Evolutionary conservation across 2,797 vertebrate species (phyloP).

Genomic region (Cryptoblepharus egeriae): DNA sequence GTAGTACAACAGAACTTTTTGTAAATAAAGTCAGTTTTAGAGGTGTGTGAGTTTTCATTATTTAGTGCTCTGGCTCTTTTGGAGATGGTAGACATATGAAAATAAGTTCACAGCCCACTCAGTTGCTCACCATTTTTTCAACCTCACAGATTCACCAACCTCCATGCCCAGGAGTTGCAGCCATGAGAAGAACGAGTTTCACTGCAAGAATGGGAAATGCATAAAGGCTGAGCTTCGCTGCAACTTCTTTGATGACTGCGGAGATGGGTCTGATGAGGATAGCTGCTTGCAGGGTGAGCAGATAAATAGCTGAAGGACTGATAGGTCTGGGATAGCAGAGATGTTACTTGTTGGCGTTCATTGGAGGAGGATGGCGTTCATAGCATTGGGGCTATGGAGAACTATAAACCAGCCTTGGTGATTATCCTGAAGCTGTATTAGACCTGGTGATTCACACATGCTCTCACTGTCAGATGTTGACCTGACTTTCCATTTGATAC

Average conservation of each 20-base stretch:
- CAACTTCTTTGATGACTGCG: conserved; percentile 95
- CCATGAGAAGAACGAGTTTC: conserved; percentile 90
- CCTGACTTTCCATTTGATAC: not conserved
- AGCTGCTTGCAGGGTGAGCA: conserved; percentile 86
- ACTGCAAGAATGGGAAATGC: conserved; percentile 86
- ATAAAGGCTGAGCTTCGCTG: conserved; percentile 87
- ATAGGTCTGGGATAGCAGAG: not conserved
- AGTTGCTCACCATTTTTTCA: not conserved
- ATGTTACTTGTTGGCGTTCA: not conserved
- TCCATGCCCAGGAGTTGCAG: conserved; percentile 77
- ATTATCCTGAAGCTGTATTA: not conserved
- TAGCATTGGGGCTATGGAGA: not conserved
- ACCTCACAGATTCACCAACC: conserved; percentile 68
- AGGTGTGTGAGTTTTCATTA: not conserved
- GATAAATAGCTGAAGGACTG: not conserved
- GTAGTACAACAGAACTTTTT: too few relatives aligned
- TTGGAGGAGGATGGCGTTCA: accelerated
- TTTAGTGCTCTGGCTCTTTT: not conserved
- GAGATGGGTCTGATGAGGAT: conserved; percentile 90
- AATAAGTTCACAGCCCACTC: not conserved
- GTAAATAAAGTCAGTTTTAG: too few relatives aligned
- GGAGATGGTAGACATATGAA: not conserved
- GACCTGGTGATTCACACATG: not conserved
- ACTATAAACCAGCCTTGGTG: not conserved
- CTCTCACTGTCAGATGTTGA: not conserved